These are phyloP conservation scores for Epinephelus cyanopodus DNA, from an alignment of 2,113 vertebrate genomes.

Conservation along the genomic window DNA sequence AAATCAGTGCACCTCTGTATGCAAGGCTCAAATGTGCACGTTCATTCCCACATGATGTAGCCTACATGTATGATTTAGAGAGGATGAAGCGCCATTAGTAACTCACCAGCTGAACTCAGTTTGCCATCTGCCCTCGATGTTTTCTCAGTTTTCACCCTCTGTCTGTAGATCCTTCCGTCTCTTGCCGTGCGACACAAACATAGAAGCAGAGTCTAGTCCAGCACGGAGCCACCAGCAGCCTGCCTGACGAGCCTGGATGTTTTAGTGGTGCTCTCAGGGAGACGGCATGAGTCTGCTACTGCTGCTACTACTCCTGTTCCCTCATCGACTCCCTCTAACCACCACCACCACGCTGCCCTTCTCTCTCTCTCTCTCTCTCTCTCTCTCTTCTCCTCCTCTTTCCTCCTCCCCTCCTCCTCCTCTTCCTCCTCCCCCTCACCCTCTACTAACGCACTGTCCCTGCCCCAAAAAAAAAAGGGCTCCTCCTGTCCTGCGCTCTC, in stretches of 20 bases:
- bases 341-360: slow-evolving; percentile 60
- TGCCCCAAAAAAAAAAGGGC: slow-evolving; percentile 55
- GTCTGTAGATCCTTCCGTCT: slow-evolving; percentile 38
- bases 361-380: slow-evolving; percentile 54
- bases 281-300: slow-evolving; percentile 56
- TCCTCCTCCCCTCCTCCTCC: slow-evolving; percentile 24
- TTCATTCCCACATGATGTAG: background rate
- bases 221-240: slow-evolving; percentile 21
- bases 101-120: slow-evolving; percentile 79
- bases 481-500: slow-evolving; percentile 67
- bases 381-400: slow-evolving; percentile 43
- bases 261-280: slow-evolving; percentile 33
- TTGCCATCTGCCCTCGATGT: slow-evolving; percentile 79
- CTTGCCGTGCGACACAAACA: slow-evolving; percentile 3
- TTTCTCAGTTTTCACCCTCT: slow-evolving; percentile 42
- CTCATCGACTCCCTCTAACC: slow-evolving; percentile 63
- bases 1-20: background rate
- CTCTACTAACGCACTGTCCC: slow-evolving; percentile 26
- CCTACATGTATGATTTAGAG: slow-evolving; percentile 5
- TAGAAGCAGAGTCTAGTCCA: slow-evolving; percentile 47
- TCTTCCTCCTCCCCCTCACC: slow-evolving; percentile 40
- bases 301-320: slow-evolving; percentile 67
- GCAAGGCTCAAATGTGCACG: background rate
- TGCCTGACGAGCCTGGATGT: slow-evolving; percentile 50
- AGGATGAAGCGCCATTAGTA: slow-evolving; percentile 31